phyloP scores from a whole-genome alignment of 2,113 vertebrate genomes.

The Heliornis fulica region DNA sequence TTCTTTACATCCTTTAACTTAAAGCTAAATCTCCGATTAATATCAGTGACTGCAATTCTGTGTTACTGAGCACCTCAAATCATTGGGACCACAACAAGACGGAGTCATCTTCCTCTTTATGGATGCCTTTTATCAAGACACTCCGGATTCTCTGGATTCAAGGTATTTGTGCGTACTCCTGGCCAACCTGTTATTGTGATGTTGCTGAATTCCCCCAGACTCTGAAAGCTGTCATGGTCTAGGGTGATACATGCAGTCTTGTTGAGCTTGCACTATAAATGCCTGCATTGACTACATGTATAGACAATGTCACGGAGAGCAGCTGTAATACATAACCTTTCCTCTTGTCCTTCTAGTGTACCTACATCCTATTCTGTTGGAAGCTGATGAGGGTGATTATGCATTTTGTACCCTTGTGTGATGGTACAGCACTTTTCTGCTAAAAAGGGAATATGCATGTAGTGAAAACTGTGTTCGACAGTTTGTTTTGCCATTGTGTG shows the following conservation, averaged over 20 bases:
- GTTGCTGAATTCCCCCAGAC: not conserved
- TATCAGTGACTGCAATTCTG: not conserved
- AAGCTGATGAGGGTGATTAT: not conserved
- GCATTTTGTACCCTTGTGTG: not conserved
- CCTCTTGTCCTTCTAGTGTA: not conserved
- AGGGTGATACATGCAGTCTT: not conserved
- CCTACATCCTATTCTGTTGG: not conserved
- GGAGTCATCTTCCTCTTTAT: not conserved
- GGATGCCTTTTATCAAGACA: not conserved
- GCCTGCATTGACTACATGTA: not conserved
- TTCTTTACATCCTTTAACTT: not conserved
- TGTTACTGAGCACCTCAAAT: not conserved
- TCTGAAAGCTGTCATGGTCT: not conserved
- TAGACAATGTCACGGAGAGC: not conserved
- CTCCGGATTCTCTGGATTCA: not conserved
- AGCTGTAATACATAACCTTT: not conserved
- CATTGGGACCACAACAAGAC: not conserved
- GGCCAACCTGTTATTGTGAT: not conserved
- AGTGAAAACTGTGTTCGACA: not conserved
- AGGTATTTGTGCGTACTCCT: not conserved
- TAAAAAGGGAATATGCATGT: not conserved
- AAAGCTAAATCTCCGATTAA: not conserved
- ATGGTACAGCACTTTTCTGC: not conserved
- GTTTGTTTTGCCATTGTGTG: not conserved
- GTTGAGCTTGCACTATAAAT: not conserved